Base-by-base conservation (phyloP, 2,888 invertebrate species). In the Dione vanillae region DNA sequence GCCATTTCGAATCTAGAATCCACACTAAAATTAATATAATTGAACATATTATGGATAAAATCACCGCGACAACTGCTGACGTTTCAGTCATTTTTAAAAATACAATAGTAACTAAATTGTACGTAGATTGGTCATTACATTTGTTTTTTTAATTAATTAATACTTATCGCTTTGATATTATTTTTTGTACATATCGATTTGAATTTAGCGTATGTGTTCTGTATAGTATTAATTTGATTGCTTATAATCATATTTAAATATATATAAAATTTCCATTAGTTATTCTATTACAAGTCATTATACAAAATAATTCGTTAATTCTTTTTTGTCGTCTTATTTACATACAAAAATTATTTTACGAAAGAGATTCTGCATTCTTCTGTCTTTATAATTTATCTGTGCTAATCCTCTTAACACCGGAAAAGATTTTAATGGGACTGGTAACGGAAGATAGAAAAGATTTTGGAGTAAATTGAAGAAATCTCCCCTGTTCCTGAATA, bases 1-100 rank as follows among this genome's bases (percentile, higher is more conserved):
- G 73, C 78, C 78, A 78, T 69, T 73, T 74, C 41, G 74, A 69
- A 35, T 77, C 69, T 0, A 73, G 10, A 51, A 49, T 77, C 78
- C 78, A 78, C 19, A 76, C 71, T 45, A 61, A 20, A 8, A 76
- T 9, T 35, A 77, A 65, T 14, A 72, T 43, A 9, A 69, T 14
- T 5, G 75, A 75, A 66, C 76, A 77, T 2, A 74, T 5, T 0
- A 75, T 35, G 2, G 78, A 75, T 10, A 67, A 14, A 54, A 64
- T 14, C 1, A 37, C 19, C 2, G 37, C 49, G 14, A 51, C 14
- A 20, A 64, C 35, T 12, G 64, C 47, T 12, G 37, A 49, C 12
- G 14, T 20, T 11, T 49, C 16, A 12, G 14, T 9, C 51, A 64
- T 64, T 64, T 16, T n/a, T 56, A 11, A 54, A 37, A 37, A 10